Evolutionary conservation across 2,797 vertebrate species (phyloP).

Genomic region (Telmatherina bonti): DNA sequence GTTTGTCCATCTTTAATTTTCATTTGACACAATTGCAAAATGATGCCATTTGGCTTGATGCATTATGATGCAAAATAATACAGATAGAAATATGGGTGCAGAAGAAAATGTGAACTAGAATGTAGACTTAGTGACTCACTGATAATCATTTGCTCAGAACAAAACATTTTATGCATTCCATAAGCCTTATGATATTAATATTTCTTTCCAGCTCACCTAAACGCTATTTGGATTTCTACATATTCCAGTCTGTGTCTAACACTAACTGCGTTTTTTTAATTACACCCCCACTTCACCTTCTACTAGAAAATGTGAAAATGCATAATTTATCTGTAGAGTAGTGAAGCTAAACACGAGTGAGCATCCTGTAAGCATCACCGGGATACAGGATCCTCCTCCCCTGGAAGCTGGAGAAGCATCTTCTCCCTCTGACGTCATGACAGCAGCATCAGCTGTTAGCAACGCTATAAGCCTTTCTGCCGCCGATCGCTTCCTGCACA

Average conservation of each 20-base stretch:
- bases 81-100: neutral
- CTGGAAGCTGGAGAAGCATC: slow-evolving; percentile 73
- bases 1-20: neutral
- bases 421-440: slow-evolving; percentile 84
- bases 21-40: neutral
- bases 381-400: slow-evolving; percentile 55
- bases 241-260: neutral
- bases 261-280: neutral
- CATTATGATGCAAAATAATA: neutral
- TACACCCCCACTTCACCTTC: neutral
- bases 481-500: slow-evolving; percentile 70
- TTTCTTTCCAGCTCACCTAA: neutral
- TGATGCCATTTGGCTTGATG: neutral
- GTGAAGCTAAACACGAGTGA: slow-evolving; percentile 21
- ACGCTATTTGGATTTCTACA: neutral
- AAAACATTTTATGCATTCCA: neutral
- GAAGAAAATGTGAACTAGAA: neutral
- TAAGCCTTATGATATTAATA: neutral
- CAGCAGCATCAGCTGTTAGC: slow-evolving; percentile 85
- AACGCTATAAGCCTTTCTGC: slow-evolving; percentile 72
- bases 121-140: neutral
- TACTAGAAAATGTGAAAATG: neutral
- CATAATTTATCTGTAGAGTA: slow-evolving; percentile 22
- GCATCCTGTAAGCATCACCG: slow-evolving; percentile 41
- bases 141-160: neutral